A percentile compares a stretch with the other conserved stretches of the same genome.
Conservation (phyloP, 2,888 invertebrate species). For the Stenodema calcarata region DNA sequence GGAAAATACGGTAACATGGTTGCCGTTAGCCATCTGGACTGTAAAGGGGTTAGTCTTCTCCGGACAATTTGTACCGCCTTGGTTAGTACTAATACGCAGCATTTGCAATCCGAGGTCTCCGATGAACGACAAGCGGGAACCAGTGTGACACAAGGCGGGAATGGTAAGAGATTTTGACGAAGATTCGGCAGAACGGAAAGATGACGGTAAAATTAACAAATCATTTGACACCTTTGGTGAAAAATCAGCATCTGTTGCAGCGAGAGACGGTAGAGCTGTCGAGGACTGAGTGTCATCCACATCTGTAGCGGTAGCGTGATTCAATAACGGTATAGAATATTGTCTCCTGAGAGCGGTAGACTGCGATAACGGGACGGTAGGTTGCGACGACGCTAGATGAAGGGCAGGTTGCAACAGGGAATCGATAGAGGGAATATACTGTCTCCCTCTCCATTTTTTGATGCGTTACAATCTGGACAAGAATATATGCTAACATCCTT, state of each 20-base stretch:
- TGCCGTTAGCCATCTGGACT: slow-evolving; percentile 17
- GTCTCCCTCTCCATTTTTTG: not conserved
- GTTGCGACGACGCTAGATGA: not conserved
- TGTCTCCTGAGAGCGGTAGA: not conserved
- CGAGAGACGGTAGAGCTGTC: not conserved
- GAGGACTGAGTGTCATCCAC: not conserved
- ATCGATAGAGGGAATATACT: not conserved
- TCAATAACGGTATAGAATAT: not conserved
- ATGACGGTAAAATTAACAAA: not conserved
- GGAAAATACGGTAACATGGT: not conserved
- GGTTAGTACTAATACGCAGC: not conserved
- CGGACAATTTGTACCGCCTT: not conserved
- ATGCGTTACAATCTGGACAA: not conserved
- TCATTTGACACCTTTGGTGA: not conserved
- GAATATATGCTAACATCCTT: not conserved
- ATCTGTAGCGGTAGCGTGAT: not conserved
- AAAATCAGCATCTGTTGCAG: not conserved
- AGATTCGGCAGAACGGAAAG: not conserved
- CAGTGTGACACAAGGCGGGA: not conserved
- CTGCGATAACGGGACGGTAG: not conserved
- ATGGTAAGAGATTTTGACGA: no score
- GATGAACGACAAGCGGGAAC: not conserved
- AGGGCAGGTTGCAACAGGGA: not conserved
- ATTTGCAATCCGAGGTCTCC: not conserved
- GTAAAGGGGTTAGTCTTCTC: not conserved